These are phyloP conservation scores for Solea senegalensis DNA, from an alignment of 2,113 vertebrate genomes.

Conservation along the genomic window DNA sequence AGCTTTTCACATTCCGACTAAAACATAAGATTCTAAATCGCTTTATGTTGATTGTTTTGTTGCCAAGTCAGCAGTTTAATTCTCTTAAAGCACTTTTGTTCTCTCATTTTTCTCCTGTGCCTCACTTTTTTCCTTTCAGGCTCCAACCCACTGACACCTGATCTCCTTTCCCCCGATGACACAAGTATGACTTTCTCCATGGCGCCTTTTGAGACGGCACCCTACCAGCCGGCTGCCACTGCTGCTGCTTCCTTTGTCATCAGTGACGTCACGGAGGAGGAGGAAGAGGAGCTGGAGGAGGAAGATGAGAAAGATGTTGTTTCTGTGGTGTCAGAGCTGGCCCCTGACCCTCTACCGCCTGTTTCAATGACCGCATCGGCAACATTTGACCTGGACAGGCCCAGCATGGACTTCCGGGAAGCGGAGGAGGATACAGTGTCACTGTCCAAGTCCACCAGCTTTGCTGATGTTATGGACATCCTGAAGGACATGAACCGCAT, in stretches of 20 bases:
- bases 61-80: conserved; percentile 42
- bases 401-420: conserved; percentile 89
- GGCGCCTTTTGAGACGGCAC: conserved; percentile 87
- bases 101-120: neutral
- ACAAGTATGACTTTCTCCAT: conserved; percentile 92
- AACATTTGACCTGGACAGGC: conserved; percentile 87
- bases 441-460: conserved; percentile 97
- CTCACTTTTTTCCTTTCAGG: conserved; percentile 75
- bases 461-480: conserved; percentile 98
- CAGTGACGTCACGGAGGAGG: conserved; percentile 93
- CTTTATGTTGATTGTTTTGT: conserved; percentile 21
- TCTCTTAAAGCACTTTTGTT: conserved; percentile 44
- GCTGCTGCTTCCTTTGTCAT: conserved; percentile 93
- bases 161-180: conserved; percentile 93
- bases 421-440: conserved; percentile 92
- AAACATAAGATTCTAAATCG: too few relatives aligned
- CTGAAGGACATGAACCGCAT: conserved; percentile 97
- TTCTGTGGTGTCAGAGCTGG: conserved; percentile 88
- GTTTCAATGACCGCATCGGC: conserved; percentile 89
- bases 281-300: conserved; percentile 84
- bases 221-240: conserved; percentile 86
- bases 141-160: conserved; percentile 90
- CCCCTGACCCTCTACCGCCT: conserved; percentile 84
- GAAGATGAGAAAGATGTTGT: conserved; percentile 84
- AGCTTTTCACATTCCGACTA: too few relatives aligned